phyloP scores from a whole-genome alignment of 2,888 invertebrate species.

The Apantesis nais region DNA sequence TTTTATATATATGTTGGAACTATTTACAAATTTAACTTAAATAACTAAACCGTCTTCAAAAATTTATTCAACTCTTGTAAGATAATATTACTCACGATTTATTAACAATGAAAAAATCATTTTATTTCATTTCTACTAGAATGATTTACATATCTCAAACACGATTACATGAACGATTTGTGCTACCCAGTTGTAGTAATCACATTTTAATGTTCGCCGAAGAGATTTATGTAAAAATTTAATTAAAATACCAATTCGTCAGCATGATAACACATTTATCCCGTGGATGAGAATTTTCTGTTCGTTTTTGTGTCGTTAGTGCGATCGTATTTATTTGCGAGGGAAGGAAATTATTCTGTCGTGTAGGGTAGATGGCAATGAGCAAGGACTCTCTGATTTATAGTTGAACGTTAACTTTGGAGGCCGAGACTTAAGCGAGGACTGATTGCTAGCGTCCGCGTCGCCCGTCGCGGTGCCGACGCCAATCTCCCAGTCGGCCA shows the following conservation, averaged over 20 bases:
- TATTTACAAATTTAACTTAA: background rate
- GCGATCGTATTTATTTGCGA: constrained; percentile 33
- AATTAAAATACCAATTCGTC: constrained; percentile 61
- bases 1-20: background rate
- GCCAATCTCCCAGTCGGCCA: constrained; percentile 17
- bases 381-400: constrained; percentile 66
- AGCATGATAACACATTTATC: constrained; percentile 51
- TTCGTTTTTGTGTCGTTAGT: constrained; percentile 41
- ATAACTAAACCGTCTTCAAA: background rate
- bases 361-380: constrained; percentile 53
- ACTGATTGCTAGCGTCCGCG: constrained; percentile 50
- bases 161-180: constrained; percentile 42
- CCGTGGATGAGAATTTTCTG: constrained; percentile 42
- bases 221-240: constrained; percentile 64
- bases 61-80: background rate
- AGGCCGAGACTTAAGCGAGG: constrained; percentile 62
- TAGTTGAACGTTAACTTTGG: constrained; percentile 62
- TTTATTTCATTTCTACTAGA: constrained; percentile 26
- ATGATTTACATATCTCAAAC: constrained; percentile 19
- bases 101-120: constrained; percentile 32
- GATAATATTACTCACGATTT: constrained; percentile 30
- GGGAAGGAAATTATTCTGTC: constrained; percentile 59
- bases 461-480: constrained; percentile 8
- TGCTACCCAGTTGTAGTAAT: constrained; percentile 53
- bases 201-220: constrained; percentile 59